phyloP scores from a whole-genome alignment of 30 jellyfish, hydroid and myxozoan genomes.

The Morbakka virulenta region DNA sequence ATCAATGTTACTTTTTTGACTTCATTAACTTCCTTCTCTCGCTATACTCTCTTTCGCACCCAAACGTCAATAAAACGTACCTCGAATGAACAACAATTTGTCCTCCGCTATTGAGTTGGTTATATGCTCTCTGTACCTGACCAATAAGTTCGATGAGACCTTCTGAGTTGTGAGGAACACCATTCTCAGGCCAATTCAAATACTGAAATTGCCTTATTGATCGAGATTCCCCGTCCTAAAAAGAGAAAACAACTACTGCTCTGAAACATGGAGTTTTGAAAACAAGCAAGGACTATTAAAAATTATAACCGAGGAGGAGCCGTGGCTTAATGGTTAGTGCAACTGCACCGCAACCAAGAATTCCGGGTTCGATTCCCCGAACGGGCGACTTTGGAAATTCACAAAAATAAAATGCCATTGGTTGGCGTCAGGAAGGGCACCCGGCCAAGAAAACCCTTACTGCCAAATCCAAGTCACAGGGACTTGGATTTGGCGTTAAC shows the following conservation, averaged over 20 bases:
- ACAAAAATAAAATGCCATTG: background rate
- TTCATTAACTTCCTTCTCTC: background rate
- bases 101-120: constrained; percentile 42
- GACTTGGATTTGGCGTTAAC: too few species aligned
- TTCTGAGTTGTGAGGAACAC: constrained; percentile 73
- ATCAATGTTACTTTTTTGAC: background rate
- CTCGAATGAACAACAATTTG: constrained; percentile 90
- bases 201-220: constrained; percentile 80
- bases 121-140: constrained; percentile 67
- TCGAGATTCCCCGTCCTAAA: constrained; percentile 74
- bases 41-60: background rate
- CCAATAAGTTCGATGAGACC: constrained; percentile 89
- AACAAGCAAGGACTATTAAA: background rate
- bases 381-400: too few species aligned
- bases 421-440: background rate
- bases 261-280: too few species aligned
- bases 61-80: constrained; percentile 69
- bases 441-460: too few species aligned
- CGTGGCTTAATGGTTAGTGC: too few species aligned
- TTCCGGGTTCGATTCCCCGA: too few species aligned
- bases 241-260: background rate
- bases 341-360: too few species aligned
- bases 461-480: too few species aligned
- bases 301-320: too few species aligned
- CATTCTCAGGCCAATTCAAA: constrained; percentile 75